Base-by-base conservation (phyloP, 2,888 invertebrate species). In the Andrena chrysosceles region DNA sequence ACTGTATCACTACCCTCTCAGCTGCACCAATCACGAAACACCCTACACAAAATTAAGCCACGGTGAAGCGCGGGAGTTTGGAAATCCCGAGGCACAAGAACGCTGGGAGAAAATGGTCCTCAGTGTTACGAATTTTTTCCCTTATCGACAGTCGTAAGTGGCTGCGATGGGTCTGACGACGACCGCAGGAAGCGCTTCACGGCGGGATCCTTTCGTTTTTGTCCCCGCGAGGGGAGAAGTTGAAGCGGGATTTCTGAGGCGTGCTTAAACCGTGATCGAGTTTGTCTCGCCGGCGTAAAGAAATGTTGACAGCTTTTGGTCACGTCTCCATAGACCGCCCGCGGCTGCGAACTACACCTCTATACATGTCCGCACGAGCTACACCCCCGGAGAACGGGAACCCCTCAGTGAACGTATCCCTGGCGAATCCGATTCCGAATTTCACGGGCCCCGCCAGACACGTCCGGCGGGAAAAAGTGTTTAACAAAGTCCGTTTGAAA, bases 291-390 rank as follows among this genome's bases (percentile, higher is more conserved):
- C n/a, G 48, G 5, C 66, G 77, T 77, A 84, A 85, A 75, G 83
- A 83, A 86, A 88, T 88, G 84, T 89, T 84, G 87, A 89, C 89
- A 89, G 77, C 66, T 81, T 80, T 83, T 89, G 88, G 89, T 90
- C 85, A 79, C 85, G 85, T 88, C 83, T 90, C 86, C 85, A 90
- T 89, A 73, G 90, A 89, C 86, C 88, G 31, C 89, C 88, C 83
- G 75, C 16, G 6, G 54, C 59, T 63, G 20, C 52, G 56, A 77
- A 78, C 77, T 70, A 66, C 73, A 2, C 23, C 33, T 62, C 48
- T 69, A 16, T 42, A 78, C 69, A 63, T 73, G 80, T 77, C 72
- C 63, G 69, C 64, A 33, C 69, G 73, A 75, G 70, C 20, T 77
- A 42, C 26, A 52, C 23, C 48, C 42, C n/a, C 63, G 13, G 35